Evolutionary conservation across 2,113 vertebrate genomes (phyloP), one percentile per base, ranked within the genome.

Genomic region (Corvus moneduloides): DNA sequence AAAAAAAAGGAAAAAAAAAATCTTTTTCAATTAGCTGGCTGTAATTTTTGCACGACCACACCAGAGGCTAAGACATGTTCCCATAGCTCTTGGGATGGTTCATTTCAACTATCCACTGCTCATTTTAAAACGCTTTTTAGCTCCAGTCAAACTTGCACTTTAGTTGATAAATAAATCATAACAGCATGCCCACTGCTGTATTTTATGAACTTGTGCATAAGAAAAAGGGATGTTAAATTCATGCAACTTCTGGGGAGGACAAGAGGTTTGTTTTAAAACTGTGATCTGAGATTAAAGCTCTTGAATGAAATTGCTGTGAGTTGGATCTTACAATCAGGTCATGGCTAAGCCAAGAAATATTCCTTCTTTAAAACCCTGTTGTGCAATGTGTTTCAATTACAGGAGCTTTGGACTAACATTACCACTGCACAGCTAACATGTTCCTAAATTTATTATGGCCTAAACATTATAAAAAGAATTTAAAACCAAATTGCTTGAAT

Each of bases 171-270:
- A 93, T 72, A 82, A 76, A 62, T 66, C n/a, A 64, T 8, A 87
- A 35, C 61, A 78, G 19, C 21, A 37, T 52, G 59, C 11, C 32
- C 19, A 18, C 35, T 63, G n/a, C 72, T 62, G 11, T 61, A n/a
- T 35, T 61, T 49, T 32, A 74, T 0, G 1, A 63, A 74, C 21
- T 44, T 67, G 11, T 48, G 28, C 2, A 2, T 56, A 74, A 81
- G 39, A 52, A 71, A 88, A 95, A 74, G 21, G 21, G 49, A 30
- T 9, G 8, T 76, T 88, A 91, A 84, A 94, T 59, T 86, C 75
- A 77, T 0, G 0, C 0, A 2, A 64, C 9, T 64, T 13, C 86
- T 59, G 30, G 37, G 44, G 41, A 72, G n/a, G 37, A 63, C 1
- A 6, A 68, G 62, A 68, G 10, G 5, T 43, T 84, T 84, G 8